Base-by-base conservation (phyloP, 2,113 vertebrate species). In the Pterocles gutturalis region DNA sequence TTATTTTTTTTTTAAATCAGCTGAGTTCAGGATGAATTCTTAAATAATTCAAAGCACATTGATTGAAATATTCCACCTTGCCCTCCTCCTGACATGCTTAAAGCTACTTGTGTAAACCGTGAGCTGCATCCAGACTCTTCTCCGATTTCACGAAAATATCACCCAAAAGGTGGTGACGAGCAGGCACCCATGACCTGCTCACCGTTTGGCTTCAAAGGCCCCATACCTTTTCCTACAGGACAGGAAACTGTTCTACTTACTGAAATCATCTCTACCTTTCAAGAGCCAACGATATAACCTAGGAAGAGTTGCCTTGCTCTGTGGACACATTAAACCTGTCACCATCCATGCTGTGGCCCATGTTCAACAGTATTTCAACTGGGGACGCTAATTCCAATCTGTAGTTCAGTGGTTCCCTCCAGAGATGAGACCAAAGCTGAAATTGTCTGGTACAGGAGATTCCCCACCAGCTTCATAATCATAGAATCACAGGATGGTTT, bases 321-420 rank as follows among this genome's bases (percentile, higher is more conserved):
- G 41, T 41, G 41, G 41, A 41, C 41, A 41, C 41, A 41, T 41
- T 41, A 41, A 41, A 41, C 41, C 41, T 13, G 41, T 41, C 41
- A 2, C 53, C 82, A 88, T 45, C 82, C 31, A 72, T 51, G 88
- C 64, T 79, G 87, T 84, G 84, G 94, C 77, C 94, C 61, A 45
- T 13, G 65, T 64, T 83, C 95, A 87, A 89, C 83, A 91, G 55
- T 69, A 90, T 79, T 94, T 97, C 83, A 96, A 57, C 55, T 76
- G 75, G 78, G 75, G 97, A 95, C 89, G 77, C 91, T 92, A 93
- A 97, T 96, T 95, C 90, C 76, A 90, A 95, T 76, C 86, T 70
- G 83, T 53, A 91, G 92, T 77, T 94, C 92, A 95, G 86, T 77
- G 81, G 81, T 78, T 97, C 93, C 92, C 90, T 94, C 85, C 87